phyloP scores from a whole-genome alignment of 2,797 vertebrate species.

The Crypturellus tataupa region DNA sequence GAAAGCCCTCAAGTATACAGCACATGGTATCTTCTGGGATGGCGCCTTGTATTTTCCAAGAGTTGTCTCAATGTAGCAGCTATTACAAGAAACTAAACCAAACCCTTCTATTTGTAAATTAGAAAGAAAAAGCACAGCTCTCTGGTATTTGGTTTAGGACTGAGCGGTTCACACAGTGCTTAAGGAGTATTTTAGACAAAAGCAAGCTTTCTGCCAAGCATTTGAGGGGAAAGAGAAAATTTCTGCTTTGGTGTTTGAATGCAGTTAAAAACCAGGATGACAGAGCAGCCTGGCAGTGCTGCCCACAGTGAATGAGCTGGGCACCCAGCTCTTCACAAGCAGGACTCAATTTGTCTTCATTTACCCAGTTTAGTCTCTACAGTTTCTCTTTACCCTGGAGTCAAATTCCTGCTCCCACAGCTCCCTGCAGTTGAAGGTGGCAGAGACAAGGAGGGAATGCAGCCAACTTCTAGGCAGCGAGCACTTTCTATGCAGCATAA shows the following conservation, averaged over 20 bases:
- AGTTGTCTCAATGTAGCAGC: background rate
- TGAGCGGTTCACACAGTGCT: conserved; percentile 20
- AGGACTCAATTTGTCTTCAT: background rate
- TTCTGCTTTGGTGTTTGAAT: conserved; percentile 10
- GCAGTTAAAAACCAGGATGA: conserved; percentile 3
- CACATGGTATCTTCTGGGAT: conserved; percentile 65
- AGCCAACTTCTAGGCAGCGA: background rate
- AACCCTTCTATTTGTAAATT: conserved; percentile 53
- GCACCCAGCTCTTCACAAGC: background rate
- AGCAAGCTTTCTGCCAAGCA: conserved; percentile 63
- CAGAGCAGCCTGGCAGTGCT: background rate
- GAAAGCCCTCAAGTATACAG: conserved; percentile 31
- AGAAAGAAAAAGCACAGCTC: conserved; percentile 48
- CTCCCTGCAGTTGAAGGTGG: background rate
- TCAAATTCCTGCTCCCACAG: background rate
- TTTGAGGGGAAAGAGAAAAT: conserved; percentile 30
- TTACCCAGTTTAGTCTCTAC: background rate
- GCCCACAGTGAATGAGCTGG: background rate
- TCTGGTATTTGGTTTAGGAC: conserved; percentile 41
- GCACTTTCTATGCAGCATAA: background rate
- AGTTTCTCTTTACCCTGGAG: background rate
- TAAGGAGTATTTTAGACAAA: conserved; percentile 68
- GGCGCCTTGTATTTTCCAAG: conserved; percentile 34
- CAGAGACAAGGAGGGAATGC: accelerated
- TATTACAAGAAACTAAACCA: conserved; percentile 45